Evolutionary conservation across 2,888 invertebrate genomes (phyloP), one percentile per base, ranked within the genome.

Genomic region (Acanthococcus lagerstroemiae): DNA sequence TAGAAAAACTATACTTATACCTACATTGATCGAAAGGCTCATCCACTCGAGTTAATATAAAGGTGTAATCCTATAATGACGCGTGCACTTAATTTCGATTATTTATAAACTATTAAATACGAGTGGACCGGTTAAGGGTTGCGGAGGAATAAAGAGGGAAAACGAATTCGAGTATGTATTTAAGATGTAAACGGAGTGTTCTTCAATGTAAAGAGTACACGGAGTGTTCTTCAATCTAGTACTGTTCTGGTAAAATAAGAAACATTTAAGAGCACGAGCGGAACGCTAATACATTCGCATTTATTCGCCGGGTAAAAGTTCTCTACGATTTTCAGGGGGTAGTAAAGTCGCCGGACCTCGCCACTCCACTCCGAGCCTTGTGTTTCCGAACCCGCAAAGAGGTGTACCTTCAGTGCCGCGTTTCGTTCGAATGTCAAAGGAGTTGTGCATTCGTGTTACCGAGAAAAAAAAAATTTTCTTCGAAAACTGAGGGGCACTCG

Each of bases 91-190:
- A 60, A 60, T 60, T 60, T 60, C 60, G 60, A 60, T 60, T 60
- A 60, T 60, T 60, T 60, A 60, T 60, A 60, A 60, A 60, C 60
- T 60, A 60, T 60, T 60, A 60, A 60, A 60, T 60, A 60, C 60
- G 27, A 48, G 25, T 48, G 46, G 60, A 60, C 60, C 46, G 60
- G 60, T 60, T 60, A 60, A 27, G 60, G 60, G 60, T 48, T 25
- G 60, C 46, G 46, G 46, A 60, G 48, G 48, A 22, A 60, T 60
- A 48, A 60, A 60, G 60, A 48, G 60, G 60, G 60, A 60, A 37
- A 60, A 60, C 60, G 60, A 60, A 50, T 60, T 60, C 60, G 60
- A 60, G 60, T 60, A 60, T 60, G 60, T 60, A 60, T 60, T 60
- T 60, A 60, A 60, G 60, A 60, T 60, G 60, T 60, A 60, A 60